These are phyloP conservation scores for Gymnocheta viridis DNA, from an alignment of 2,888 invertebrate genomes.

Conservation along the genomic window DNA sequence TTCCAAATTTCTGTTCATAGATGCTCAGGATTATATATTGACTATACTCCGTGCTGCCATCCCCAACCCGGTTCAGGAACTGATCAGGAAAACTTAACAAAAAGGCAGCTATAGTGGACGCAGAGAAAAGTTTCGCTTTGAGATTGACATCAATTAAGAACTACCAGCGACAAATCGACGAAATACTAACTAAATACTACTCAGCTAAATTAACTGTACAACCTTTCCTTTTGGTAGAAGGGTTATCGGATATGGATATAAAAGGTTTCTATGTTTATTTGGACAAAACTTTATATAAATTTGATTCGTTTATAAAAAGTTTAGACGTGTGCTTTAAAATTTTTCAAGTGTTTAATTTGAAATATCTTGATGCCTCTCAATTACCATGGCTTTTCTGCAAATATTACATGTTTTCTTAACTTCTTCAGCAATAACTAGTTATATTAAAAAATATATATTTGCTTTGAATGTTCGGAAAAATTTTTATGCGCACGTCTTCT, in stretches of 20 bases:
- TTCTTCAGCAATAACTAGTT: not conserved
- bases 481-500: constrained; percentile 13
- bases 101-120: constrained; percentile 6
- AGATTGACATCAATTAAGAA: constrained; percentile 10
- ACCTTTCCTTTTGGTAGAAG: not conserved
- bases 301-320: constrained; percentile 38
- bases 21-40: constrained; percentile 15
- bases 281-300: constrained; percentile 22
- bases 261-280: constrained; percentile 53
- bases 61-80: not conserved
- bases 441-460: constrained; percentile 10
- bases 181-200: constrained; percentile 16
- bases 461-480: not conserved
- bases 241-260: not conserved
- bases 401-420: constrained; percentile 23
- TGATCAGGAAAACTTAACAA: constrained; percentile 5
- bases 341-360: constrained; percentile 37
- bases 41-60: constrained; percentile 3
- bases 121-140: constrained; percentile 6
- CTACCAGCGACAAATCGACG: not conserved
- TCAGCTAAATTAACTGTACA: constrained; percentile 19
- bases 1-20: not conserved
- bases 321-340: constrained; percentile 54
- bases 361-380: constrained; percentile 43
- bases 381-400: constrained; percentile 36